Evolutionary conservation across 2,888 invertebrate species (phyloP).

Genomic region (Leptinotarsa haldemani): DNA sequence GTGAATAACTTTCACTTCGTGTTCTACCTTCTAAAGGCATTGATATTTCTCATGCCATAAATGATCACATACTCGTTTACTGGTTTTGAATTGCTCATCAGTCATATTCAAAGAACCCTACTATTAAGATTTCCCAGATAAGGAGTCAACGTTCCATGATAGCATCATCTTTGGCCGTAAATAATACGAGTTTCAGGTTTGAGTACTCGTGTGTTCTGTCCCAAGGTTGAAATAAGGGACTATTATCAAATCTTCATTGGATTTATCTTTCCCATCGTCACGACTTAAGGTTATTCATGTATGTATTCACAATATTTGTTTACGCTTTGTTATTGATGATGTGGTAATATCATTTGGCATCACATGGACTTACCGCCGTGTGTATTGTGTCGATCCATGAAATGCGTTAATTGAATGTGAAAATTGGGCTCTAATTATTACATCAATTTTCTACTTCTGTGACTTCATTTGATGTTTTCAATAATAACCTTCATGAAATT

Average conservation of each 20-base stretch:
- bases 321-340: constrained; percentile 6
- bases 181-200: constrained; percentile 10
- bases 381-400: background rate
- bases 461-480: background rate
- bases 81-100: background rate
- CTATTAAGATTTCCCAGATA: constrained; percentile 13
- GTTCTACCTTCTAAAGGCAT: background rate
- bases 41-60: background rate
- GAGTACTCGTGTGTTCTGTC: background rate
- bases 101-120: constrained; percentile 1
- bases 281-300: constrained; percentile 6
- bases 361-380: background rate
- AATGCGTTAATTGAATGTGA: background rate
- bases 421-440: background rate
- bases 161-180: constrained; percentile 10
- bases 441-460: background rate
- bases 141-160: background rate
- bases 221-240: constrained; percentile 11
- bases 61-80: background rate
- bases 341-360: background rate
- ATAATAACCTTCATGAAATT: too few relatives aligned
- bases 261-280: constrained; percentile 11
- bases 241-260: constrained; percentile 4
- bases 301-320: constrained; percentile 8
- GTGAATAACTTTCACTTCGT: background rate